Evolutionary conservation across 2,113 vertebrate species (phyloP), one percentile per base, ranked within the genome.

Genomic region (Nesogale talazaci): DNA sequence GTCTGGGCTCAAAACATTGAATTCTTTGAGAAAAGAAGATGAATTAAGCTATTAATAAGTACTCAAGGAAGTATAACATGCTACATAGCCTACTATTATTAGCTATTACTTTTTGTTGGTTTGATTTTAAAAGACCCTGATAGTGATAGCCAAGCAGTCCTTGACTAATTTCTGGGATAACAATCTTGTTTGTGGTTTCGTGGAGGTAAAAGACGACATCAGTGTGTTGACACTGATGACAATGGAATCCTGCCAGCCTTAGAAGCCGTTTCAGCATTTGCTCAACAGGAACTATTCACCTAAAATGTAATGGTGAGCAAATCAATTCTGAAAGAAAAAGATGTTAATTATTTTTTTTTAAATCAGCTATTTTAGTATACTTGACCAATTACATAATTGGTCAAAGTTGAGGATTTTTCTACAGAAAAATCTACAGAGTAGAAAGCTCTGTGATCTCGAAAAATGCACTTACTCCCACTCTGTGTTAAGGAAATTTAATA

Each of bases 131-230:
- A 87, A 76, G 34, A 5, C n/a, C 36, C n/a, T 78, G 81, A 75
- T 42, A 93, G 74, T 83, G 93, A 94, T 88, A 95, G 16, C 69
- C 65, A 92, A 67, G 40, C 16, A 56, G 87, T 22, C 57, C 72
- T 11, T 87, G 38, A 94, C 88, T 96, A 94, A 95, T 92, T 89
- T 61, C 89, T 89, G 10, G 84, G 59, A 88, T 69, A 67, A 75
- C 90, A 94, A 92, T 79, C 85, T 84, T 46, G 12, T 59, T 94
- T 93, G 95, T 90, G 88, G 94, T 95, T 96, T 97, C 86, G 86
- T 88, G 90, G 87, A 56, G 38, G 89, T 94, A 81, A 92, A 90
- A 85, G 94, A 83, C 94, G 93, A 94, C 84, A 91, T 85, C 63
- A 92, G 75, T 57, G 63, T 70, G 94, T 84, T 94, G 91, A 93